Conservation (phyloP, 1,140 invertebrate species). For the Papilio dardanus region DNA sequence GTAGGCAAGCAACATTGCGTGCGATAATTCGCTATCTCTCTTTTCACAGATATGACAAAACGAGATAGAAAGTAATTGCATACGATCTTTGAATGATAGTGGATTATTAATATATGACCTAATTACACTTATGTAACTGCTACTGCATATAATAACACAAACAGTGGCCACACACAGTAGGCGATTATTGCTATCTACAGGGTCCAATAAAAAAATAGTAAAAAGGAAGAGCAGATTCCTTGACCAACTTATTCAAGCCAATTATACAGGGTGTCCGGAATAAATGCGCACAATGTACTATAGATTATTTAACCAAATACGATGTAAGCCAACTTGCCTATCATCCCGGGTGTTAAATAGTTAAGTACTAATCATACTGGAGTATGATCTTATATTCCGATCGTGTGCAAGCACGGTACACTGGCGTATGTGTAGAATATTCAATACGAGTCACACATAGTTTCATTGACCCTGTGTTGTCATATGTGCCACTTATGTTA, state of each 20-base stretch:
- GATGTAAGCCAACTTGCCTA: neutral
- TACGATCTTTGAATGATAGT: neutral
- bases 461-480: conserved; percentile 34
- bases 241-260: no score
- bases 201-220: no score
- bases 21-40: neutral
- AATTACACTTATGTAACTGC: neutral
- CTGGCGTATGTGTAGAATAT: conserved; percentile 5
- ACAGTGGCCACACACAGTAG: no score
- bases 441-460: conserved; percentile 28
- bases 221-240: no score
- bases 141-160: neutral
- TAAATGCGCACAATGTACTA: neutral
- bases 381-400: conserved; percentile 9
- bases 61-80: conserved; percentile 12
- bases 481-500: conserved; percentile 5
- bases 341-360: neutral
- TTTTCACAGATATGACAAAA: neutral
- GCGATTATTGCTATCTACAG: neutral
- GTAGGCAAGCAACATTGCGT: conserved; percentile 4
- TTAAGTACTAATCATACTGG: neutral
- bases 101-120: neutral
- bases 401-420: conserved; percentile 16
- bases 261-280: neutral
- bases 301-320: neutral